Evolutionary conservation across 2,888 invertebrate genomes (phyloP).

Genomic region (Raillietiella orientalis): DNA sequence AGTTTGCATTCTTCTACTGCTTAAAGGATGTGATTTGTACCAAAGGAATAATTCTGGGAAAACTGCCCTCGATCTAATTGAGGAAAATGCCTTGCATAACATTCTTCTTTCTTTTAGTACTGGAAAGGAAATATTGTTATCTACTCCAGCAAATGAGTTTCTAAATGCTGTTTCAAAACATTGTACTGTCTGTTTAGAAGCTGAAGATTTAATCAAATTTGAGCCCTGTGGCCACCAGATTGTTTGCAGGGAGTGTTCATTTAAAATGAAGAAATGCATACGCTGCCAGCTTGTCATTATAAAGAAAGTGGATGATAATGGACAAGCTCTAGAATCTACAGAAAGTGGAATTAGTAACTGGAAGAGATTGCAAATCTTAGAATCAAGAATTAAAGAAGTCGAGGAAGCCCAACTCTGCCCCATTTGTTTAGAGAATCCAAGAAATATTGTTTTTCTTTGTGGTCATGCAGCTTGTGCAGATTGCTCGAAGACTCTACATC

Average conservation of each 20-base stretch:
- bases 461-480: slow-evolving; percentile 53
- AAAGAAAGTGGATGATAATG: slow-evolving; percentile 12
- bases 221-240: slow-evolving; percentile 39
- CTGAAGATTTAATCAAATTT: slow-evolving; percentile 25
- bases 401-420: slow-evolving; percentile 56
- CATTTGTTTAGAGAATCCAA: slow-evolving; percentile 53
- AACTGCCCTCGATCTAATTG: slow-evolving; percentile 30
- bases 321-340: background rate
- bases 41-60: slow-evolving; percentile 29
- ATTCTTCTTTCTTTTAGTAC: too few species aligned
- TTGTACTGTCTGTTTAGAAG: slow-evolving; percentile 36
- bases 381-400: slow-evolving; percentile 46
- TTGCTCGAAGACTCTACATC: slow-evolving; percentile 43
- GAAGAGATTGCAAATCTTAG: slow-evolving; percentile 25
- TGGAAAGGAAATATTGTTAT: too few species aligned
- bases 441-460: slow-evolving; percentile 55
- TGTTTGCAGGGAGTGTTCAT: slow-evolving; percentile 36
- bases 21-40: slow-evolving; percentile 25
- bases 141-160: too few species aligned
- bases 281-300: slow-evolving; percentile 24
- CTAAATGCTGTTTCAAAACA: too few species aligned
- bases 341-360: background rate
- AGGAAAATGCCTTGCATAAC: slow-evolving; percentile 19
- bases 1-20: slow-evolving; percentile 34
- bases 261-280: slow-evolving; percentile 41